phyloP scores from a whole-genome alignment of 2,888 invertebrate genomes.

The Rugalucina vietnamica region DNA sequence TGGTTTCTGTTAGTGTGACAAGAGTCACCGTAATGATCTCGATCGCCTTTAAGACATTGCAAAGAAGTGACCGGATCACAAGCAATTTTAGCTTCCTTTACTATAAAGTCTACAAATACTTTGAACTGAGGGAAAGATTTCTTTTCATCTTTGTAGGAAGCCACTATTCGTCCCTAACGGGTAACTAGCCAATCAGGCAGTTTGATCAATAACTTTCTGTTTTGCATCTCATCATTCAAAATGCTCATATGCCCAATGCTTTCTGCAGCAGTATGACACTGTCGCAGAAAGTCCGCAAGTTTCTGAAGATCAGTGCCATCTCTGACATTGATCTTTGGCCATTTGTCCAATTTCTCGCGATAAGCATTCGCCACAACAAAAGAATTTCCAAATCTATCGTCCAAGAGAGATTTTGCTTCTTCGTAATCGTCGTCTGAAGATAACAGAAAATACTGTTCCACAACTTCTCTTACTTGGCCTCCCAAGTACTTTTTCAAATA shows the following conservation, averaged over 20 bases:
- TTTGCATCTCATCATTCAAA: constrained; percentile 49
- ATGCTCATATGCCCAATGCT: constrained; percentile 12
- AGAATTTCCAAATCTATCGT: constrained; percentile 49
- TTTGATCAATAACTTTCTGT: constrained; percentile 43
- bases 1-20: background rate
- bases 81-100: constrained; percentile 49
- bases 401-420: constrained; percentile 38
- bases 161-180: constrained; percentile 33
- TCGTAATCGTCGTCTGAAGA: constrained; percentile 37
- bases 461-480: constrained; percentile 10
- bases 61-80: constrained; percentile 49
- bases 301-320: constrained; percentile 25
- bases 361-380: constrained; percentile 47
- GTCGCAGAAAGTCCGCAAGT: constrained; percentile 42
- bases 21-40: background rate
- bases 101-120: constrained; percentile 36
- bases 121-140: constrained; percentile 31
- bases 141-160: constrained; percentile 8
- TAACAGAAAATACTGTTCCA: constrained; percentile 23
- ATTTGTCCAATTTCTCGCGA: constrained; percentile 50
- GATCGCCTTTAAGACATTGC: constrained; percentile 21
- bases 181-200: constrained; percentile 42
- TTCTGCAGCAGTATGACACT: constrained; percentile 34
- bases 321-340: constrained; percentile 39
- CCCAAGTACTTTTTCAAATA: constrained; percentile 28